Evolutionary conservation across 2,113 vertebrate genomes (phyloP).

Genomic region (Zosterops pallidus): DNA sequence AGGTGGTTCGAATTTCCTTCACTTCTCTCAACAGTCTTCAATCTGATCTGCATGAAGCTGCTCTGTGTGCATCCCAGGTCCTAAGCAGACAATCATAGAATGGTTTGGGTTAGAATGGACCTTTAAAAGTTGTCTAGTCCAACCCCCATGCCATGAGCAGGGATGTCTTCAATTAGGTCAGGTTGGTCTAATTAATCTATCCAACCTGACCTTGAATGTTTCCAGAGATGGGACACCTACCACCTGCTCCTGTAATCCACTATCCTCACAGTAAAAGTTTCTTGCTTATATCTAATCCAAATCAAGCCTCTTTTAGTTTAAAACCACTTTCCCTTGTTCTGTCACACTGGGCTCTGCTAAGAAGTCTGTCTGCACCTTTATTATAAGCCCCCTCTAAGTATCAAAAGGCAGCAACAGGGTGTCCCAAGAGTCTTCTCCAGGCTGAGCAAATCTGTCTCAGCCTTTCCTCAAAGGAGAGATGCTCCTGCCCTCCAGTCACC

Average conservation of each 20-base stretch:
- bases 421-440: background rate
- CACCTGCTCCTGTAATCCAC: background rate
- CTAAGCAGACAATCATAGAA: background rate
- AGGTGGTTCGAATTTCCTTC: background rate
- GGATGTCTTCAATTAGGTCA: background rate
- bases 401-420: background rate
- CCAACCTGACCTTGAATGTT: background rate
- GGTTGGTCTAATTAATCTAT: background rate
- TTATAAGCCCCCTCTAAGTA: background rate
- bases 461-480: background rate
- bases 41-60: background rate
- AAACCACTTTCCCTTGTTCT: background rate
- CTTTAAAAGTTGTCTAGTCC: background rate
- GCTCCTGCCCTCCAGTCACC: no score
- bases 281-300: background rate
- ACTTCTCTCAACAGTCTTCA: background rate
- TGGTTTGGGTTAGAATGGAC: background rate
- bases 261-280: background rate
- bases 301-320: background rate
- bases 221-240: background rate
- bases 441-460: background rate
- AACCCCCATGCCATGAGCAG: background rate
- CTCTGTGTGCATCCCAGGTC: rapidly evolving
- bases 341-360: background rate
- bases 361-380: background rate